phyloP scores from a whole-genome alignment of 2,113 vertebrate genomes.

The Leucopsar rothschildi region DNA sequence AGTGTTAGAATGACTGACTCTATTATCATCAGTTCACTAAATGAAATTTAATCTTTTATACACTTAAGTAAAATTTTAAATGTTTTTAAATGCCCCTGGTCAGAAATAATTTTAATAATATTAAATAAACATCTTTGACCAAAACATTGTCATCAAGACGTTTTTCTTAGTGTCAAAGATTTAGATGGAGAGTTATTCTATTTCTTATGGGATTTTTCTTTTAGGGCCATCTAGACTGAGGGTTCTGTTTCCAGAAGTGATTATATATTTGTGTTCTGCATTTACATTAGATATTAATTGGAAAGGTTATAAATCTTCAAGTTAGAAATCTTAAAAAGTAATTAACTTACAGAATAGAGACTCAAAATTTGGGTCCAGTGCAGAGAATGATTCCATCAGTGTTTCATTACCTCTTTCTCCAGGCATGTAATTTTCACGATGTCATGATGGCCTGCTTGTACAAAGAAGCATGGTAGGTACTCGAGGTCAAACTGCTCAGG shows the following conservation, averaged over 20 bases:
- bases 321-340: neutral
- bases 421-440: neutral
- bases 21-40: neutral
- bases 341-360: neutral
- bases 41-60: neutral
- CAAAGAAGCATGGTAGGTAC: neutral
- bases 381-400: neutral
- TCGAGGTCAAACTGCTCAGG: neutral
- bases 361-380: neutral
- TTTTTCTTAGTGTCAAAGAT: neutral
- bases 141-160: neutral
- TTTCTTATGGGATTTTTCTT: neutral
- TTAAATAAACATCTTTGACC: neutral
- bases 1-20: neutral
- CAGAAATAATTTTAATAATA: neutral
- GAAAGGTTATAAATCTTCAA: neutral
- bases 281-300: neutral
- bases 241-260: neutral
- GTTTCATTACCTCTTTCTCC: neutral
- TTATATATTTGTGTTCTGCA: neutral
- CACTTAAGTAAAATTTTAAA: neutral
- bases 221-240: neutral
- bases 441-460: neutral
- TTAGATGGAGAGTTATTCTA: neutral
- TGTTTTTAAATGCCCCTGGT: fast-evolving